These are phyloP conservation scores for Gastrophysa polygoni DNA, from an alignment of 2,888 invertebrate species.

Conservation along the genomic window DNA sequence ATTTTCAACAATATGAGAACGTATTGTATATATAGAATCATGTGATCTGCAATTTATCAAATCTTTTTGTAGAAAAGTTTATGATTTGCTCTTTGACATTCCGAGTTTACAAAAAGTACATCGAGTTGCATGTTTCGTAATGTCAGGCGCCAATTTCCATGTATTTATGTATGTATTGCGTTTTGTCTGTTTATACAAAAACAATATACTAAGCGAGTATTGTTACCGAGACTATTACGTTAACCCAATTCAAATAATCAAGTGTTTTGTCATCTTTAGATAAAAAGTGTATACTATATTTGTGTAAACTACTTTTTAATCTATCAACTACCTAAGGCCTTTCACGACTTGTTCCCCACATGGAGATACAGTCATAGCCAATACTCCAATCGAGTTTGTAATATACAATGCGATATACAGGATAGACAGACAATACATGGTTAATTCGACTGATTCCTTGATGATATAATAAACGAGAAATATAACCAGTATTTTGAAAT, in stretches of 20 bases:
- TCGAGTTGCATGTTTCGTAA: slow-evolving; percentile 2
- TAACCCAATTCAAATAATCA: background rate
- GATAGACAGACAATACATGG: no score
- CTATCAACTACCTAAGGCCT: background rate
- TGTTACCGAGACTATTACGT: background rate
- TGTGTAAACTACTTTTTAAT: background rate
- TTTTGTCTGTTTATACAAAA: slow-evolving; percentile 8
- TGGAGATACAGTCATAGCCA: no score
- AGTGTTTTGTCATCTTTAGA: background rate
- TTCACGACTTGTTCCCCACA: no score
- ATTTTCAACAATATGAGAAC: slow-evolving; percentile 1
- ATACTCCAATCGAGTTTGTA: no score
- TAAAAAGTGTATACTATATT: background rate
- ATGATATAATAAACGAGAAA: no score
- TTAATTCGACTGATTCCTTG: no score
- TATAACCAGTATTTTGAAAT: no score
- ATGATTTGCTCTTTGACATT: slow-evolving; percentile 9
- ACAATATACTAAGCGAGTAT: background rate
- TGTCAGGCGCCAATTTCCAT: slow-evolving; percentile 2
- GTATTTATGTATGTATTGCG: slow-evolving; percentile 2
- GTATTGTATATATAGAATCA: background rate
- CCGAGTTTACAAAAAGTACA: background rate
- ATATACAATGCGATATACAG: no score
- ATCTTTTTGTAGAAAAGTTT: background rate
- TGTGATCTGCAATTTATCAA: background rate